Evolutionary conservation across 2,888 invertebrate species (phyloP), one percentile per base, ranked within the genome.

Genomic region (Sturmia bella): DNA sequence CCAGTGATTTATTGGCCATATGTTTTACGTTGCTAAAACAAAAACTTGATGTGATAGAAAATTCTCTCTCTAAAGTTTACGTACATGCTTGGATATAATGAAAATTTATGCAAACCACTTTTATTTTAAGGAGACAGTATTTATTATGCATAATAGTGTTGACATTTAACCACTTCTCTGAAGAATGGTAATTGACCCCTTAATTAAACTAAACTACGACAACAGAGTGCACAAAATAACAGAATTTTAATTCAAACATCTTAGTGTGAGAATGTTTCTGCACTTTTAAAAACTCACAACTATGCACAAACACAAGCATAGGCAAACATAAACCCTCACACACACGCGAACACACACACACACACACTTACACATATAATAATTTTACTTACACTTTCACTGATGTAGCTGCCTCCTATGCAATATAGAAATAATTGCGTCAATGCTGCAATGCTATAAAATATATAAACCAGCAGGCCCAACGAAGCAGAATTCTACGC

Each of bases 351-450:
- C 52, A 37, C 12, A 19, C 3, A 39, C 6, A 19, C n/a, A 1
- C 4, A 32, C 15, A 56, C 11, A 32, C 13, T 21, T 9, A 50
- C 12, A 37, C 3, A 11, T 19, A 12, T 3, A 15, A n/a, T n/a
- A n/a, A 13, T 45, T 50, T 41, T 59, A 88, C 89, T 86, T 84
- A 89, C 89, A 86, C 90, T 89, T 75, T 90, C 90, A 54, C 86
- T 86, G 68, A 90, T 87, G 72, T 87, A 87, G 80, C 85, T 88
- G 56, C 89, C 90, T 12, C 90, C 90, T 70, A 88, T 87, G 84
- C 90, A 89, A 80, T 90, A 90, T 50, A 90, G 83, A 74, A 88
- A 87, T 43, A 90, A 86, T 85, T 90, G 89, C 48, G 87, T 87
- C 61, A 87, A 77, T 56, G 89, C 90, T 2, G 90, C 89, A 43